Evolutionary conservation across 2,113 vertebrate genomes (phyloP).

Genomic region (Silurus meridionalis): DNA sequence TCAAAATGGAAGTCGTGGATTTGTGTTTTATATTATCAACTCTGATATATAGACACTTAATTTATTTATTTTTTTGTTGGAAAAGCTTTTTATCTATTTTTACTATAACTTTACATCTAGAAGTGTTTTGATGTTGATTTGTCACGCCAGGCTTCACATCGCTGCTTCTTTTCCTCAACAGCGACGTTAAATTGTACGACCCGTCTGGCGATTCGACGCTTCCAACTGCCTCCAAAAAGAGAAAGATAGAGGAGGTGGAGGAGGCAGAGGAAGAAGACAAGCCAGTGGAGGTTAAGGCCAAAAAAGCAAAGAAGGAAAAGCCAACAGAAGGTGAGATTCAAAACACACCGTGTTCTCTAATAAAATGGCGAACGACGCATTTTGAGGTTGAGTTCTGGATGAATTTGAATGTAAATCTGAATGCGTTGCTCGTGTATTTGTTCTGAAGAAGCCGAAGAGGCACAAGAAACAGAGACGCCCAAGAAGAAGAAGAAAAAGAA

Average conservation of each 20-base stretch:
- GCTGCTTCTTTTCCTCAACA: conserved; percentile 55
- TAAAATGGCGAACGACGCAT: conserved; percentile 2
- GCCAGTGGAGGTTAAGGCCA: conserved; percentile 70
- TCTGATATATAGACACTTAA: neutral
- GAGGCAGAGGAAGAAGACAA: conserved; percentile 71
- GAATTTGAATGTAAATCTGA: neutral
- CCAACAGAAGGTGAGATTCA: conserved; percentile 57
- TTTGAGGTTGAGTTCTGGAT: neutral
- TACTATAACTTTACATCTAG: neutral
- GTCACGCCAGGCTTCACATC: neutral
- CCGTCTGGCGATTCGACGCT: conserved; percentile 92
- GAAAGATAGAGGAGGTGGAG: conserved; percentile 85
- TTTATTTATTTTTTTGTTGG: neutral
- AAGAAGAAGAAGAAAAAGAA: conserved; percentile 91
- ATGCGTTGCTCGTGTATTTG: neutral
- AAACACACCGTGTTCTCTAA: neutral
- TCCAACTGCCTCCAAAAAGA: conserved; percentile 86
- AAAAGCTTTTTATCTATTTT: neutral
- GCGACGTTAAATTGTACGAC: conserved; percentile 88
- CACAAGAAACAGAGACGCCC: conserved; percentile 66
- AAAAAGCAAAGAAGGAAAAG: conserved; percentile 81
- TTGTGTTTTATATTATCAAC: neutral
- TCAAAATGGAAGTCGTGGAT: neutral
- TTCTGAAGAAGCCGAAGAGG: conserved; percentile 53
- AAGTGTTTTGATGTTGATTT: neutral